These are phyloP conservation scores for Sycophaga agraensis DNA, from an alignment of 1,140 invertebrate species.

Conservation along the genomic window DNA sequence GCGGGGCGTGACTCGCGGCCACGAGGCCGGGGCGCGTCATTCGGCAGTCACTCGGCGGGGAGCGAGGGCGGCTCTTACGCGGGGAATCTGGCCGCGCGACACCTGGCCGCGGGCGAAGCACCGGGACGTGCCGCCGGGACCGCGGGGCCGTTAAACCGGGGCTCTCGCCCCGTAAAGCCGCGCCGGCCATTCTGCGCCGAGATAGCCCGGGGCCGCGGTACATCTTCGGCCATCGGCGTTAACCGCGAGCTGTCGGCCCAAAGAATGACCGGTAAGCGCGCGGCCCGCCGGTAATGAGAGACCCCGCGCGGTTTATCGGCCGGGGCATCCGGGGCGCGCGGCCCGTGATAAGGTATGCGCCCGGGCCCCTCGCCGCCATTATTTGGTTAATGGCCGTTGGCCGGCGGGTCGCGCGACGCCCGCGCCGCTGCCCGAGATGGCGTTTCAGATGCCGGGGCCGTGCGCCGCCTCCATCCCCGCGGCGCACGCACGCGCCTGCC, in stretches of 20 bases:
- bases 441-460: conserved; percentile 53
- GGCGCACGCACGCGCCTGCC: background rate
- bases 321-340: no score
- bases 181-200: no score
- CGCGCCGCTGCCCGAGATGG: conserved; percentile 43
- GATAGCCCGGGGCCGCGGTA: no score
- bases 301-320: no score
- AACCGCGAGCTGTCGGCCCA: no score
- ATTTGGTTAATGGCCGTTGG: conserved; percentile 55
- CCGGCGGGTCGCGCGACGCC: conserved; percentile 37
- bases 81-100: conserved; percentile 6
- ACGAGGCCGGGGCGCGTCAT: background rate
- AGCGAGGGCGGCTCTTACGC: conserved; percentile 17
- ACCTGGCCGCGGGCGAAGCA: no score
- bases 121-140: no score
- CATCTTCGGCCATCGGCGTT: no score
- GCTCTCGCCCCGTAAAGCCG: no score
- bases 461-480: conserved; percentile 18
- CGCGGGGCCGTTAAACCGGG: no score
- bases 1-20: background rate
- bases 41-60: conserved; percentile 24
- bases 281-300: no score
- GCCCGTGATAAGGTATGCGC: conserved; percentile 29
- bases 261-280: no score
- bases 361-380: conserved; percentile 42